These are phyloP conservation scores for Caradrina clavipalpis DNA, from an alignment of 2,888 invertebrate genomes.

Conservation along the genomic window DNA sequence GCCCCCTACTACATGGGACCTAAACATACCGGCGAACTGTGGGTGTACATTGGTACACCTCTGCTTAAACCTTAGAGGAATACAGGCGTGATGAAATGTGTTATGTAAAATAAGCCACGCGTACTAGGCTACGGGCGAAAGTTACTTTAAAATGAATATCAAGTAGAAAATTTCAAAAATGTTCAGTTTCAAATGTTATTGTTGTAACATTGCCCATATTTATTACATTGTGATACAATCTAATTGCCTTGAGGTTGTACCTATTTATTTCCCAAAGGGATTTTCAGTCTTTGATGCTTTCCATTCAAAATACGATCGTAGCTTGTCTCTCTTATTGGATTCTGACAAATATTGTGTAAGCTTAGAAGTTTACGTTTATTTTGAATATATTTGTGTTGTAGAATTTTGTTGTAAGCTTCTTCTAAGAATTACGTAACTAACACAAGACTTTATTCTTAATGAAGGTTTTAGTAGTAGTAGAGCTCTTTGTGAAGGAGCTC, in stretches of 20 bases:
- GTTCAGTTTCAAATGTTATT: constrained; percentile 50
- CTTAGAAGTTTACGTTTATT: constrained; percentile 33
- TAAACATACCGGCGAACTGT: too few relatives aligned
- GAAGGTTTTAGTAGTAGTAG: too few relatives aligned
- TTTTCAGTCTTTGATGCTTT: constrained; percentile 59
- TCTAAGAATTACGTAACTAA: not conserved
- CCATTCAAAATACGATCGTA: constrained; percentile 57
- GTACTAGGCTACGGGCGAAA: too few relatives aligned
- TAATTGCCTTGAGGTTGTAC: constrained; percentile 58
- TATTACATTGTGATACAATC: constrained; percentile 62
- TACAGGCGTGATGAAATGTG: too few relatives aligned
- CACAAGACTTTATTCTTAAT: not conserved
- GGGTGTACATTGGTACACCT: too few relatives aligned
- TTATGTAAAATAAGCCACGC: too few relatives aligned
- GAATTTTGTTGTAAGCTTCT: constrained; percentile 2
- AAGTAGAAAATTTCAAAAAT: constrained; percentile 28
- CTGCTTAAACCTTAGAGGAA: too few relatives aligned
- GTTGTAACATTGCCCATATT: constrained; percentile 48
- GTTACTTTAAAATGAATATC: constrained; percentile 26
- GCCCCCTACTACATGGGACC: too few relatives aligned
- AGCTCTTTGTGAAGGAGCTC: too few relatives aligned
- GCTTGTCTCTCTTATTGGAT: constrained; percentile 55
- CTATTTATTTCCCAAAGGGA: constrained; percentile 61
- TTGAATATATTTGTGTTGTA: constrained; percentile 30
- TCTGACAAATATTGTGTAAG: constrained; percentile 42